Evolutionary conservation across 2,888 invertebrate genomes (phyloP).

Genomic region (Hylaea fasciaria): DNA sequence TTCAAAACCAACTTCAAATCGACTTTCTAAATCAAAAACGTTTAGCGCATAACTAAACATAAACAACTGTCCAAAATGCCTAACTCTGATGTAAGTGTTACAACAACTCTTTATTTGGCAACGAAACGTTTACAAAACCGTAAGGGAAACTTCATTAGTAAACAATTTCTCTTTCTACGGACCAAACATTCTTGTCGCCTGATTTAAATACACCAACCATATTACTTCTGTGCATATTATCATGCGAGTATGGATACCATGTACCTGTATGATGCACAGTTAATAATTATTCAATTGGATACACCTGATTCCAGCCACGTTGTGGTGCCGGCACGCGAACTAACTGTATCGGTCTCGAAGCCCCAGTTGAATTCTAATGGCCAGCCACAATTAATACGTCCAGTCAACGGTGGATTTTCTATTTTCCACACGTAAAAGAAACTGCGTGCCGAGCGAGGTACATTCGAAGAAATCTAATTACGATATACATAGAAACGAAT

Average conservation of each 20-base stretch:
- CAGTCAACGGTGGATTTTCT: constrained; percentile 84
- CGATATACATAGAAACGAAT: constrained; percentile 57
- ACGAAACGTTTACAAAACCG: constrained; percentile 36
- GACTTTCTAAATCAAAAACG: constrained; percentile 38
- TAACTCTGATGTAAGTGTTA: constrained; percentile 40
- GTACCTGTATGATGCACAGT: constrained; percentile 41
- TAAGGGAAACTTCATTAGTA: constrained; percentile 61
- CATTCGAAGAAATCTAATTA: constrained; percentile 77
- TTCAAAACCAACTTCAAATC: constrained; percentile 17
- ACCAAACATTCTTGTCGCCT: constrained; percentile 47
- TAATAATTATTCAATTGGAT: constrained; percentile 62
- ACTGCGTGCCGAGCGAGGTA: constrained; percentile 72
- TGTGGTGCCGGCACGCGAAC: constrained; percentile 70
- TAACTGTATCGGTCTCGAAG: constrained; percentile 77
- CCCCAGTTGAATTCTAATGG: constrained; percentile 79
- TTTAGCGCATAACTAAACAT: constrained; percentile 23
- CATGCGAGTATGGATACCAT: constrained; percentile 53
- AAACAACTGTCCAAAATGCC: constrained; percentile 25
- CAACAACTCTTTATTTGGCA: constrained; percentile 35
- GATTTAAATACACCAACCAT: constrained; percentile 56
- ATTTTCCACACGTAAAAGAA: constrained; percentile 85
- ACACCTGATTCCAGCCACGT: constrained; percentile 77
- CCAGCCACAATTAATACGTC: constrained; percentile 79
- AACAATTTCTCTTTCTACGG: constrained; percentile 68
- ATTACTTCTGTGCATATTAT: constrained; percentile 59